phyloP scores from a whole-genome alignment of 2,797 vertebrate genomes.

The Toxotes lorentzi region DNA sequence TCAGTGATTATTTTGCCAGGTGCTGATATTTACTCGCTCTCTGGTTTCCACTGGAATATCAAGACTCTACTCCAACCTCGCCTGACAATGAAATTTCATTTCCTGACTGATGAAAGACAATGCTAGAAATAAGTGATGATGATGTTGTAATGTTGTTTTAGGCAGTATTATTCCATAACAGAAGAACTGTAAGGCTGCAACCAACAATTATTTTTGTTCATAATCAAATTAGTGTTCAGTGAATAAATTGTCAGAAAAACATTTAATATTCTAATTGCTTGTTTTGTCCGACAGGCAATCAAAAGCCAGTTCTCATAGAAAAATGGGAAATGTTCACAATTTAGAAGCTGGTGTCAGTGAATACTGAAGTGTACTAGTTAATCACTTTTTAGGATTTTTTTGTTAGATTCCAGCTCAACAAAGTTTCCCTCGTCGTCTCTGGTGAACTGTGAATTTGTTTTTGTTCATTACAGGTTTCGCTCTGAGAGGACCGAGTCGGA shows the following conservation, averaged over 20 bases:
- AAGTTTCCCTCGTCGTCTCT: not conserved
- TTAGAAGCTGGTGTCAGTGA: no score
- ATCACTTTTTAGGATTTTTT: no score
- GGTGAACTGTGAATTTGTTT: not conserved
- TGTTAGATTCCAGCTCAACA: not conserved
- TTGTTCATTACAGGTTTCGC: not conserved
- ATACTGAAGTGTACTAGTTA: no score
- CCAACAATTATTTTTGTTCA: not conserved
- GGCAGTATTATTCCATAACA: not conserved
- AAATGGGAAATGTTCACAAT: no score
- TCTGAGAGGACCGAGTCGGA: not conserved
- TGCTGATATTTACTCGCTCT: slow-evolving; percentile 8
- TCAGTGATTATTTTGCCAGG: not conserved
- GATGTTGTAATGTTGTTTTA: not conserved
- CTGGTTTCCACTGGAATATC: not conserved
- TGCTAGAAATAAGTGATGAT: not conserved
- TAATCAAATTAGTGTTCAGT: not conserved
- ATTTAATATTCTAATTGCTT: no score
- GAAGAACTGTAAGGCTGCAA: not conserved
- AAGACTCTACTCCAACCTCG: not conserved
- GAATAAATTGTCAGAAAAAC: not conserved
- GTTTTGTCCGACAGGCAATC: no score
- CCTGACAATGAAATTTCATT: not conserved
- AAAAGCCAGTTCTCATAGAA: no score
- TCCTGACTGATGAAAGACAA: not conserved